Evolutionary conservation across 2,797 vertebrate species (phyloP).

Genomic region (Schizothorax lantsangensis): DNA sequence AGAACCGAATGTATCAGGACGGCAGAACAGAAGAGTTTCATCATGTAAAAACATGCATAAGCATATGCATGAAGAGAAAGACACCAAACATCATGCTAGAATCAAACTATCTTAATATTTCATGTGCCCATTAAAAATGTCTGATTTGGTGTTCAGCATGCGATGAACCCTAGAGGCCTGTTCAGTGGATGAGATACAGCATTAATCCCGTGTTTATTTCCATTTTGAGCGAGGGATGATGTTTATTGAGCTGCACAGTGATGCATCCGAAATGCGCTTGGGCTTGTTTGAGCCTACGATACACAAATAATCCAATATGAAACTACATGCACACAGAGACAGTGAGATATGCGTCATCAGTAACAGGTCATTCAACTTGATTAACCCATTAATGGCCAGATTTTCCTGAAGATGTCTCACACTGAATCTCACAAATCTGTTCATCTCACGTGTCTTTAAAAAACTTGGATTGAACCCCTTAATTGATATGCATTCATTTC

Average conservation of each 20-base stretch:
- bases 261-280: neutral
- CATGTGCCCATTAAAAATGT: constrained; percentile 93
- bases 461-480: neutral
- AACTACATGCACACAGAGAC: neutral
- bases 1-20: neutral
- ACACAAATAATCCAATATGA: neutral
- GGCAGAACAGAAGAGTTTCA: neutral
- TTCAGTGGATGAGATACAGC: constrained; percentile 97
- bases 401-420: neutral
- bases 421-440: neutral
- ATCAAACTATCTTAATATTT: constrained; percentile 97
- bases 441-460: neutral
- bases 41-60: constrained; percentile 9
- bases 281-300: constrained; percentile 6
- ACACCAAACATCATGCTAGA: constrained; percentile 77
- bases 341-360: neutral
- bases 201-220: constrained; percentile 99
- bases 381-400: neutral
- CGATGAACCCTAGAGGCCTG: constrained; percentile 91
- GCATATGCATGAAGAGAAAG: constrained; percentile 49
- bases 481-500: neutral
- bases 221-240: constrained; percentile 81
- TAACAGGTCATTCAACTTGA: neutral
- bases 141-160: constrained; percentile 93
- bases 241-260: constrained; percentile 18